Evolutionary conservation across 2,113 vertebrate species (phyloP), one percentile per base, ranked within the genome.

Genomic region (Ochotona princeps): DNA sequence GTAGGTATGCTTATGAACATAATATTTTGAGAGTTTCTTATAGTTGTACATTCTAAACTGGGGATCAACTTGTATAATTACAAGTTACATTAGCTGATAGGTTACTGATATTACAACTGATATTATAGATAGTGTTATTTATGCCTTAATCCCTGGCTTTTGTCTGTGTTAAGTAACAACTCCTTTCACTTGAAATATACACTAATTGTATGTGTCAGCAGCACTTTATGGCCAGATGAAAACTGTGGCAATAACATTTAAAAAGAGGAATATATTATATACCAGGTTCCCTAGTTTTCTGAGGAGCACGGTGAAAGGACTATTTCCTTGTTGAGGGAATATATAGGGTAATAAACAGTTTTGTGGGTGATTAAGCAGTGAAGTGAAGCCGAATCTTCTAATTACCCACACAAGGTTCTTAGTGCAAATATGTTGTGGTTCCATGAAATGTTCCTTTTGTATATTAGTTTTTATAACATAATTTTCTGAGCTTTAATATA

Each of bases 261-360:
- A 78, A 82, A 82, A 74, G 28, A 26, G 3, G 44, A 67, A 15
- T 74, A 18, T 70, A 23, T 28, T 74, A 1, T 65, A 5, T 61
- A 1, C 35, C 47, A 57, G 87, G 17, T 83, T 81, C 32, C 25
- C 47, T 84, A 54, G 44, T 83, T 91, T 94, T 96, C 73, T 66
- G 57, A 90, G 82, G 85, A 69, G 2, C 18, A 72, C 51, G 54
- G 88, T 97, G 93, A 95, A 89, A 79, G 67, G 83, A 83, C 84
- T 89, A 88, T 92, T 60, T 91, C 87, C 92, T 96, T 96, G 72
- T 95, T 97, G 87, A 54, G 91, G 70, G 84, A 85, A 93, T 88
- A 88, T 83, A 94, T 84, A 88, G 69, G 63, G 7, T 66, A 72
- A 90, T 96, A 96, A 97, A 82, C 81, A 90, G 74, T 95, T 97